Base-by-base conservation (phyloP, 2,797 vertebrate species). In the Hippoglossus hippoglossus region DNA sequence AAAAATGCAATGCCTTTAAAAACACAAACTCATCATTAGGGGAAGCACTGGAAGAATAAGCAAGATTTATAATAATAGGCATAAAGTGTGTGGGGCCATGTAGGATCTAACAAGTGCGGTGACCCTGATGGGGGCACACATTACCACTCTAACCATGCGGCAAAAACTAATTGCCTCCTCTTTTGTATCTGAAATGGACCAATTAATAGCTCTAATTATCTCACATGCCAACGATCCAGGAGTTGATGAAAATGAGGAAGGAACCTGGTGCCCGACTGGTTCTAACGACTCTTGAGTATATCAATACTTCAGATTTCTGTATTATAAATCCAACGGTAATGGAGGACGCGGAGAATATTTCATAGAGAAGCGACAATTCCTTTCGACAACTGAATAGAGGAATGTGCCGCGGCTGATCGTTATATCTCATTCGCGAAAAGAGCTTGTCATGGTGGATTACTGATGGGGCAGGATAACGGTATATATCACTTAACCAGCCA, bases 131-230 rank as follows among this genome's bases (percentile, higher is more conserved):
- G 70, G 66, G 13, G 50, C 56, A 54, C 31, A 62, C 16, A 70
- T 85, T 86, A 28, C 83, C 64, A 74, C 64, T 59, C 84, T 78
- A 88, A 24, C 64, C 85, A 83, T 50, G 79, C 60, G 4, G 84
- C 59, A 81, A 80, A 80, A 82, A 73, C 77, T 78, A 91, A 94
- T 91, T 87, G 83, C 73, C 71, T 77, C 79, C 67, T 64, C 73
- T 70, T 86, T 85, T 89, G 81, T 80, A 67, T 77, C 79, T 81
- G 77, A 91, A 91, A 90, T 81, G 63, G 77, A 77, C 64, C 86
- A 85, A 87, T 89, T 91, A 91, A 89, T 78, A 75, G 80, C 78
- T 75, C 53, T 82, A 90, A 93, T 93, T 91, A 93, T 63, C 62
- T 34, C 51, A 63, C 68, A 83, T 68, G 71, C 80, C 78, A 77